A percentile compares a stretch with the other conserved stretches of the same genome.
phyloP scores from a whole-genome alignment of 2,888 invertebrate species.

The Calameuta pallipes region DNA sequence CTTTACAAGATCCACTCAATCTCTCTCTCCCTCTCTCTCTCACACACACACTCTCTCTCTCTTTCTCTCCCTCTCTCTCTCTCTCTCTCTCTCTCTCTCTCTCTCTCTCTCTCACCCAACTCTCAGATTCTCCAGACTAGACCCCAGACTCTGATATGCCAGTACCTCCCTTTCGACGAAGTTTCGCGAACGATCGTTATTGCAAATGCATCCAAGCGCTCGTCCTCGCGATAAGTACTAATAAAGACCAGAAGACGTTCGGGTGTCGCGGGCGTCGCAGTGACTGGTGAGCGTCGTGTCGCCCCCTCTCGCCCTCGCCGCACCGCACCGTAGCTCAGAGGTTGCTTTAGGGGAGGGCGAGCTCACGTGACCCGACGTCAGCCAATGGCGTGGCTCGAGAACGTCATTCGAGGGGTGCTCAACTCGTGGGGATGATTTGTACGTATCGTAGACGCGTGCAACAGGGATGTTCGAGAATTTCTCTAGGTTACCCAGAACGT shows the following conservation, averaged over 20 bases:
- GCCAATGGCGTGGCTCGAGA: constrained; percentile 52
- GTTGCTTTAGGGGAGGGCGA: constrained; percentile 20
- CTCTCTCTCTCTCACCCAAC: constrained; percentile 4
- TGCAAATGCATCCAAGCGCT: constrained; percentile 21
- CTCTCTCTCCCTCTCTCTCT: neutral
- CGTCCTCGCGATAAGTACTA: constrained; percentile 35
- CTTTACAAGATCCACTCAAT: neutral
- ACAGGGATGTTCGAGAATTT: neutral
- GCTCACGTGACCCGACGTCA: constrained; percentile 54
- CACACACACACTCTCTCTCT: neutral
- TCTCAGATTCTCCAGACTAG: neutral
- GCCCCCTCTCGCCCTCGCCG: constrained; percentile 37
- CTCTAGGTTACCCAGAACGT: neutral
- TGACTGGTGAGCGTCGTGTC: constrained; percentile 62
- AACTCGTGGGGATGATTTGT: constrained; percentile 16
- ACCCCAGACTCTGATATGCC: neutral
- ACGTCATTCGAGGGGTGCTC: constrained; percentile 60
- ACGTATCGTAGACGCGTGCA: neutral
- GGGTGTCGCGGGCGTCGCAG: constrained; percentile 65
- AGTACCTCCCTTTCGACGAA: neutral
- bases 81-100: constrained; percentile 2
- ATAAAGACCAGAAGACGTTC: constrained; percentile 59
- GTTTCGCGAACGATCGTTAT: constrained; percentile 12
- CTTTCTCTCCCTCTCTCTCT: neutral
- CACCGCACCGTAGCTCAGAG: constrained; percentile 15